Conservation (phyloP, 2,797 vertebrate genomes). For the Rachycentron canadum region DNA sequence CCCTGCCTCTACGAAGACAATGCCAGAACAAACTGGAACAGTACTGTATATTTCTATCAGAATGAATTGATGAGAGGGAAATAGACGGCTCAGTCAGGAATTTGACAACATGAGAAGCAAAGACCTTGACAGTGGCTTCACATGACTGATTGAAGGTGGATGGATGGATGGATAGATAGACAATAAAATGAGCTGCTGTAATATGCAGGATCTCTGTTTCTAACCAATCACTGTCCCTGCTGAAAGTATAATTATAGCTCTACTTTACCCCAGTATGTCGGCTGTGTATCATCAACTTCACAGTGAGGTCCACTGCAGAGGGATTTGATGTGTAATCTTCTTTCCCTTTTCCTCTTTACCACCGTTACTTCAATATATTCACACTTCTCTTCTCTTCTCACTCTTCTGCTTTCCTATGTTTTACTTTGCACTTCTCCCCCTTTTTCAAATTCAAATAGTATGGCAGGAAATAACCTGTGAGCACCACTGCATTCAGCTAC, state of each 20-base stretch:
- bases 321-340: constrained; percentile 54
- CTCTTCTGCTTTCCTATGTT: neutral
- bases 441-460: too few species aligned
- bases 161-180: neutral
- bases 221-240: constrained; percentile 29
- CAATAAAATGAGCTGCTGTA: constrained; percentile 19
- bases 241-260: constrained; percentile 65
- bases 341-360: constrained; percentile 24
- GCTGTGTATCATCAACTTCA: constrained; percentile 63
- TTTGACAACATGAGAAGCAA: too few species aligned
- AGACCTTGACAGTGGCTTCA: too few species aligned
- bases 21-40: too few species aligned
- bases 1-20: too few species aligned
- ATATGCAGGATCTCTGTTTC: constrained; percentile 22
- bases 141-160: too few species aligned
- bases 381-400: neutral
- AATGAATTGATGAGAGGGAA: too few species aligned
- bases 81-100: too few species aligned
- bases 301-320: constrained; percentile 54
- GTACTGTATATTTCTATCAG: too few species aligned
- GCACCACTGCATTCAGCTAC: too few species aligned
- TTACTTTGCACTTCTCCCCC: too few species aligned
- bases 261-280: constrained; percentile 33
- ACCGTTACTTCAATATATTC: constrained; percentile 9
- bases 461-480: neutral